phyloP scores from a whole-genome alignment of 2,113 vertebrate species.

The Paralichthys olivaceus region DNA sequence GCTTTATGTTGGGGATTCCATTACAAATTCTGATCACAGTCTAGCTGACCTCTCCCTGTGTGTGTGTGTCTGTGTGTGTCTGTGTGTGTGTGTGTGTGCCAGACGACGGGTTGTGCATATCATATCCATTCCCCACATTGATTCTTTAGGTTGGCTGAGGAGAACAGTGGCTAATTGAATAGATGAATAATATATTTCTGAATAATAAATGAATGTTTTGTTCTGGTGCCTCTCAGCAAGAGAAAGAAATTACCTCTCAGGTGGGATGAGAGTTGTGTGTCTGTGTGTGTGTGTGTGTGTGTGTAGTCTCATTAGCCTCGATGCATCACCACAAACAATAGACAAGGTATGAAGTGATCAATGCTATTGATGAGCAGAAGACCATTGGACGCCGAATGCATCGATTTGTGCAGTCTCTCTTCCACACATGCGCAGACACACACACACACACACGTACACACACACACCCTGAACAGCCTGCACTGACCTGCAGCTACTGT shows the following conservation, averaged over 20 bases:
- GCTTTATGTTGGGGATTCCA: slow-evolving; percentile 33
- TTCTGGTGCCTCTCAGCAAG: slow-evolving; percentile 73
- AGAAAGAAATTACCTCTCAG: slow-evolving; percentile 77
- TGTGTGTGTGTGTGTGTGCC: slow-evolving; percentile 32
- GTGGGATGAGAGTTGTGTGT: slow-evolving; percentile 54
- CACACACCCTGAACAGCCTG: slow-evolving; percentile 23
- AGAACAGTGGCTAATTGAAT: slow-evolving; percentile 78
- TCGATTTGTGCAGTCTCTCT: slow-evolving; percentile 43
- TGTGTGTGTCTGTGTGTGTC: slow-evolving; percentile 31
- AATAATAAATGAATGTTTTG: slow-evolving; percentile 82
- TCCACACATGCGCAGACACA: slow-evolving; percentile 32
- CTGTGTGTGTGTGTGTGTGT: slow-evolving; percentile 25
- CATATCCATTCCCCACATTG: slow-evolving; percentile 67
- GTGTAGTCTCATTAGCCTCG: slow-evolving; percentile 62
- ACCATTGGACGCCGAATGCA: slow-evolving; percentile 47
- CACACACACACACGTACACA: slow-evolving; percentile 36
- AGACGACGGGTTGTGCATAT: slow-evolving; percentile 69
- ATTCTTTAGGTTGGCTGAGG: slow-evolving; percentile 75
- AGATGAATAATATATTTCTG: slow-evolving; percentile 80
- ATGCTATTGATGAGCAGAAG: slow-evolving; percentile 72
- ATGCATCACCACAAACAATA: slow-evolving; percentile 69
- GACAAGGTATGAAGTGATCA: slow-evolving; percentile 64
- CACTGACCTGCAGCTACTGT: slow-evolving; percentile 61
- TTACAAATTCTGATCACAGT: slow-evolving; percentile 70
- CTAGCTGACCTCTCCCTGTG: slow-evolving; percentile 65